Percentiles rank a stretch among this genome's conserved stretches.
phyloP scores from a whole-genome alignment of 2,113 vertebrate genomes.

The Anarrhichthys ocellatus region DNA sequence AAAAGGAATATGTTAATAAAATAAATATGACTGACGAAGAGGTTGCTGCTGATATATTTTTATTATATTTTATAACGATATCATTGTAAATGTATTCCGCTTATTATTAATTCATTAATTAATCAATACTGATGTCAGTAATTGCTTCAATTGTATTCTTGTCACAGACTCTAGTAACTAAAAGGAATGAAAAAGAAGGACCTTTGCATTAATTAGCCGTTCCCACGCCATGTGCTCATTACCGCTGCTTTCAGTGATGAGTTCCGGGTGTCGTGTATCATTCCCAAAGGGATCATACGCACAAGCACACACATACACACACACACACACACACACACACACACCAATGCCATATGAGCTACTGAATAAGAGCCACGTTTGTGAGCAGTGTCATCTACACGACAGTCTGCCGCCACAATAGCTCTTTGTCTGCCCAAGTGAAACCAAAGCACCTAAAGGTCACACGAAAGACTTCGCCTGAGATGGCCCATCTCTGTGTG shows the following conservation, averaged over 20 bases:
- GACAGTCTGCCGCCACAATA: conserved; percentile 32
- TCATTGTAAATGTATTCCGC: background rate
- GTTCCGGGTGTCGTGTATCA: conserved; percentile 53
- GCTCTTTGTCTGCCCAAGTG: conserved; percentile 37
- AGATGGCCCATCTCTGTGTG: background rate
- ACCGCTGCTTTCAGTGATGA: conserved; percentile 5
- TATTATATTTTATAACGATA: background rate
- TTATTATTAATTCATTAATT: background rate
- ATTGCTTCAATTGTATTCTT: background rate
- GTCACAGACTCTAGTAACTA: background rate
- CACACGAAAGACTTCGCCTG: background rate
- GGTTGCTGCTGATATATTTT: background rate
- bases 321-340: background rate
- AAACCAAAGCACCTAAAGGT: conserved; percentile 37
- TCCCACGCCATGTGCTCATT: conserved; percentile 51
- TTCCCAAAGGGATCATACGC: conserved; percentile 25
- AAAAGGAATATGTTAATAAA: background rate
- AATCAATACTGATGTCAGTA: background rate
- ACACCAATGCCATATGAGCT: conserved; percentile 19
- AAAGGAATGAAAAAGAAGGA: background rate
- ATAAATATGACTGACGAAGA: background rate
- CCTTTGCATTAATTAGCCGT: conserved; percentile 40
- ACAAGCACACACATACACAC: background rate
- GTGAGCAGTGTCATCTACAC: conserved; percentile 30
- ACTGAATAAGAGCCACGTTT: conserved; percentile 8